Percentiles rank a stretch among this genome's conserved stretches.
These are phyloP conservation scores for Scaptomyza cyrtandrae DNA, from an alignment of 2,888 invertebrate genomes.

Conservation along the genomic window DNA sequence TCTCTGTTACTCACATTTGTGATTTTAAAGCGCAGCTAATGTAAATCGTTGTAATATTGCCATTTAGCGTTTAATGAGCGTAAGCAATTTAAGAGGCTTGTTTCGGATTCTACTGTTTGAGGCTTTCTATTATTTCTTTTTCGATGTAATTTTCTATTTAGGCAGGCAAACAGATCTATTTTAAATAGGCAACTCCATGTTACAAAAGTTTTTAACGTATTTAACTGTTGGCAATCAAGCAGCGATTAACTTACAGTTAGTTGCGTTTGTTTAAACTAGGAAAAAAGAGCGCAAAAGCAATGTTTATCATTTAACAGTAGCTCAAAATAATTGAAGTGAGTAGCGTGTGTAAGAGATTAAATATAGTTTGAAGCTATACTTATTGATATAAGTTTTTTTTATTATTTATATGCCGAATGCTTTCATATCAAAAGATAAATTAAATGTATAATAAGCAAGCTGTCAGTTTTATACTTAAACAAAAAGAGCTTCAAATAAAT, in stretches of 20 bases:
- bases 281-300: not conserved
- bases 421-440: too few species aligned
- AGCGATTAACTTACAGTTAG: conserved; percentile 6
- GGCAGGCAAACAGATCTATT: conserved; percentile 1
- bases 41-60: conserved; percentile 73
- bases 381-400: too few species aligned
- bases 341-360: not conserved
- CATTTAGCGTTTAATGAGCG: conserved; percentile 71
- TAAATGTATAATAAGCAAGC: too few species aligned
- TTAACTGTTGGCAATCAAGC: conserved; percentile 12
- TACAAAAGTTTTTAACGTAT: conserved; percentile 4
- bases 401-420: too few species aligned
- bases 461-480: not conserved
- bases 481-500: not conserved
- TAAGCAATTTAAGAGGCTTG: conserved; percentile 53
- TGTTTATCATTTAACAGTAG: not conserved
- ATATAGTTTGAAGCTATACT: not conserved
- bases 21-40: conserved; percentile 75
- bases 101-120: conserved; percentile 13
- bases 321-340: too few species aligned
- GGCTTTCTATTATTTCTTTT: conserved; percentile 5
- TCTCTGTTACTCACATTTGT: conserved; percentile 14
- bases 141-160: conserved; percentile 8
- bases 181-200: conserved; percentile 12
- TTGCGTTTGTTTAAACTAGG: not conserved